A percentile compares a stretch with the other conserved stretches of the same genome.
Evolutionary conservation across 1,140 invertebrate species (phyloP).

Genomic region (Diorhabda sublineata): DNA sequence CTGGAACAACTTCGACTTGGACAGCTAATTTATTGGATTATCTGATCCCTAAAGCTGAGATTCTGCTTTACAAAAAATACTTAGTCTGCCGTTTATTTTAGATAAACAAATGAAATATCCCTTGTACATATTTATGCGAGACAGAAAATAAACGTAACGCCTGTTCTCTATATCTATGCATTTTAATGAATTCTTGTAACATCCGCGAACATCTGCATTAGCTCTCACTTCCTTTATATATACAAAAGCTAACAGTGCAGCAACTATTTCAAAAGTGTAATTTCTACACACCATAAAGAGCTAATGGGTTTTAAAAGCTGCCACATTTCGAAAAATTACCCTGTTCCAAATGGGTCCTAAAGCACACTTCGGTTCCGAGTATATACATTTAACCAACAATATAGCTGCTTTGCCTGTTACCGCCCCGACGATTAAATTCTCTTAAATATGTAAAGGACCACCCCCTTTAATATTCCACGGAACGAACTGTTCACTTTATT

Average conservation of each 20-base stretch:
- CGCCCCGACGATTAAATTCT: not conserved
- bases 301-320: slow-evolving; percentile 12
- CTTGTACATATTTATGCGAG: no score
- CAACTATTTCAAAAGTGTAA: not conserved
- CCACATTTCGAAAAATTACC: slow-evolving; percentile 4
- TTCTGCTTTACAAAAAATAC: no score
- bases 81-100: no score
- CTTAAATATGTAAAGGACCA: not conserved
- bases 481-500: not conserved
- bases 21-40: no score
- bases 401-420: not conserved
- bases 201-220: no score
- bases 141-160: no score
- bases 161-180: no score
- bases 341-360: not conserved
- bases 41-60: no score
- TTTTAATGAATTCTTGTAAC: no score
- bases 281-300: slow-evolving; percentile 4
- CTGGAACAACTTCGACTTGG: no score
- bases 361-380: slow-evolving; percentile 3
- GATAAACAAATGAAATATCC: no score
- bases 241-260: not conserved
- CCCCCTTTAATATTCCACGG: not conserved
- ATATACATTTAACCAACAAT: slow-evolving; percentile 2
- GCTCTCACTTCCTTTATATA: not conserved